Evolutionary conservation across 2,888 invertebrate genomes (phyloP).

Genomic region (Drosophila cracens): DNA sequence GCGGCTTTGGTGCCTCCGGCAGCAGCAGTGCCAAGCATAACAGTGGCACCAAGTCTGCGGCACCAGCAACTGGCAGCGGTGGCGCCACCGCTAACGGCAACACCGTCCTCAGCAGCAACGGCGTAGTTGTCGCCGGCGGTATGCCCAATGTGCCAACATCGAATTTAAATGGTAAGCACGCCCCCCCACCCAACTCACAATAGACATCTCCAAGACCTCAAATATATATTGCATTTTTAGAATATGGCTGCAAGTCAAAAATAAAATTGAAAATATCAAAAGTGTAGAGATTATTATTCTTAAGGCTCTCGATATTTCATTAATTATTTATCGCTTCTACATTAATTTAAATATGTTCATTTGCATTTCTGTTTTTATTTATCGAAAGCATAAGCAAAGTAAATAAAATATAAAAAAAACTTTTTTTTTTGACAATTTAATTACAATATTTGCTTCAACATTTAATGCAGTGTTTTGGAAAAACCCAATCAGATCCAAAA

Average conservation of each 20-base stretch:
- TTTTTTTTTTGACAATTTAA: not conserved
- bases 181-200: not conserved
- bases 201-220: not conserved
- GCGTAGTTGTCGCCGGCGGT: conserved; percentile 80
- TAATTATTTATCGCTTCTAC: not conserved
- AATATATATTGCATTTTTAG: not conserved
- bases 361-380: not conserved
- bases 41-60: conserved; percentile 48
- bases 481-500: not conserved
- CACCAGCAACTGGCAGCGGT: conserved; percentile 48
- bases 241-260: not conserved
- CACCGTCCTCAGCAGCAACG: conserved; percentile 72
- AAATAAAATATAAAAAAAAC: not conserved
- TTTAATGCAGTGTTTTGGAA: not conserved
- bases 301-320: not conserved
- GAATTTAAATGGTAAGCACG: conserved; percentile 82
- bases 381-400: not conserved
- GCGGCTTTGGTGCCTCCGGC: conserved; percentile 17
- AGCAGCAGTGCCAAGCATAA: conserved; percentile 35
- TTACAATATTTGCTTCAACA: not conserved
- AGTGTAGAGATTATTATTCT: not conserved
- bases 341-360: not conserved
- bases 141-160: conserved; percentile 77
- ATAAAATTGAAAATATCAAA: not conserved
- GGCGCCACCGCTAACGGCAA: conserved; percentile 56